Evolutionary conservation across 2,888 invertebrate genomes (phyloP), one percentile per base, ranked within the genome.

Genomic region (Nephrocerus scutellatus): DNA sequence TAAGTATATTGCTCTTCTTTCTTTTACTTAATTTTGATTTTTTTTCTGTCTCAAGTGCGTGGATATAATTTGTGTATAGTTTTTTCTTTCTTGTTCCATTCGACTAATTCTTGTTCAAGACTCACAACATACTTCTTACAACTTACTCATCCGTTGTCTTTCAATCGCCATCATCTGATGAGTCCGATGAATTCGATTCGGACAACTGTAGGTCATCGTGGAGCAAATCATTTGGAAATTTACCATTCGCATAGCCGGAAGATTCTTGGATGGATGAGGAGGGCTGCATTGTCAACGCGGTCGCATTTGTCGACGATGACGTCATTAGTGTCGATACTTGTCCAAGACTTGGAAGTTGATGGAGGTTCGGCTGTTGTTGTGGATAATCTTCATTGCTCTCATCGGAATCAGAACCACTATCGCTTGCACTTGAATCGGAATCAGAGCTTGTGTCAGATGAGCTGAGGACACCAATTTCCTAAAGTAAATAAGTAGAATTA

Each of bases 191-290:
- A 60, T 84, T 87, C 24, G 86, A 84, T 72, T 86, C 86, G 34
- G 88, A 89, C 57, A 90, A 75, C 72, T 86, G 84, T 57, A 90
- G 75, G 70, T 90, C 89, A 60, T 86, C 85, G 60, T 81, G 84
- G 54, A 89, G 74, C 69, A 82, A 79, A 50, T 59, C 60, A 52
- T 55, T 61, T 46, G 59, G 52, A 51, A 58, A 61, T 43, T 37
- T 48, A 43, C 58, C 60, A 49, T 60, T 62, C 48, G 56, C 55
- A 56, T 60, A 64, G 42, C 55, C 57, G 47, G 51, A 54, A 36
- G 56, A 55, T 45, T 55, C 54, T 43, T 55, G 56, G n/a, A 48
- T n/a, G 44, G 44, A 6, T 41, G 49, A 12, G 32, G 48, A 13
- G 38, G 39, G 14, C 42, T 47, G 39, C 12, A 56, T 53, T 34